These are phyloP conservation scores for Nemotelus pantherinus DNA, from an alignment of 2,888 invertebrate genomes.

Conservation along the genomic window DNA sequence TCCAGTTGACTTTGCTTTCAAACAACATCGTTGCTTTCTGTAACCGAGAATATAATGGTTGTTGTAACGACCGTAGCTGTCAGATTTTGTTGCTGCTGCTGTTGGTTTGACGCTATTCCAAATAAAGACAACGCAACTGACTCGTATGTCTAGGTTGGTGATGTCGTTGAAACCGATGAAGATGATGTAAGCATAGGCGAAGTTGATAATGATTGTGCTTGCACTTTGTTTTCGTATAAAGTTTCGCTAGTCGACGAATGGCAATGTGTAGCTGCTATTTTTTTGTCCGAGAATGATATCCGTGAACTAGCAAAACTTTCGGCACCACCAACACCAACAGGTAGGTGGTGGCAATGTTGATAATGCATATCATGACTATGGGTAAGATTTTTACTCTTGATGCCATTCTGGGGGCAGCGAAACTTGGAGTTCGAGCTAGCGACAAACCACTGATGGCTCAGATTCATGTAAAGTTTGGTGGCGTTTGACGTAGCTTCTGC, in stretches of 20 bases:
- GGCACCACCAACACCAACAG: slow-evolving; percentile 65
- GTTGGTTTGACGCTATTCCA: slow-evolving; percentile 62
- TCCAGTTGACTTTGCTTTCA: slow-evolving; percentile 59
- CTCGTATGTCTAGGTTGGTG: slow-evolving; percentile 47
- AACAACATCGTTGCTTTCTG: slow-evolving; percentile 53
- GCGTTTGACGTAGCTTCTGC: too few species aligned
- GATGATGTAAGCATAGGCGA: slow-evolving; percentile 52
- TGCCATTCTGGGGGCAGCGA: slow-evolving; percentile 56
- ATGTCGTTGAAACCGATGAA: slow-evolving; percentile 23
- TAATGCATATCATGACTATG: slow-evolving; percentile 90
- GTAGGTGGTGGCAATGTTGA: slow-evolving; percentile 75
- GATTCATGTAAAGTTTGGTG: too few species aligned
- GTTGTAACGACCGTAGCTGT: background rate
- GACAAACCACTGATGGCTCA: too few species aligned
- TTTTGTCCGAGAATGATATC: slow-evolving; percentile 16
- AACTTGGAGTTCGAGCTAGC: too few species aligned
- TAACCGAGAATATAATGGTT: slow-evolving; percentile 42
- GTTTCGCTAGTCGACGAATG: slow-evolving; percentile 51
- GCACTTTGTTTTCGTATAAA: slow-evolving; percentile 57
- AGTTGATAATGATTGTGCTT: slow-evolving; percentile 56
- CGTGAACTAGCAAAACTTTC: slow-evolving; percentile 51
- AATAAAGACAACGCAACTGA: slow-evolving; percentile 55
- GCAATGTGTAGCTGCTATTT: slow-evolving; percentile 49
- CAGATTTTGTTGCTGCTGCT: slow-evolving; percentile 55
- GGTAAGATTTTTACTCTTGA: slow-evolving; percentile 84